Percentiles rank a stretch among this genome's conserved stretches.
Conservation (phyloP, 2,113 vertebrate species). For the Rafetus swinhoei region DNA sequence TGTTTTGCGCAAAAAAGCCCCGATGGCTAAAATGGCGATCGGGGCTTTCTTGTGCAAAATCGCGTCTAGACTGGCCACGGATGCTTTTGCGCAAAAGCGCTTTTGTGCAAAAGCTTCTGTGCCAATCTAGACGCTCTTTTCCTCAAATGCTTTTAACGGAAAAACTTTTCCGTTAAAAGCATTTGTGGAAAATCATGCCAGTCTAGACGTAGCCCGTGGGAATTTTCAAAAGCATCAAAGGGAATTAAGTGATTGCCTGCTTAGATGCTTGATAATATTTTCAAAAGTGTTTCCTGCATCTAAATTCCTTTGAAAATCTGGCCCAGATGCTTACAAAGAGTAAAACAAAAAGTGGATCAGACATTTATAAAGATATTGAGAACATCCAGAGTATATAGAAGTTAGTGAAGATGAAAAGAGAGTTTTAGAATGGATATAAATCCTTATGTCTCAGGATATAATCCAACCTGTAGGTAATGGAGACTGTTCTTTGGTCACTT, state of each 20-base stretch:
- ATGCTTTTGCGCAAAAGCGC: no score
- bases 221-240: not conserved
- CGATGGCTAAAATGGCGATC: no score
- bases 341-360: rapidly evolving
- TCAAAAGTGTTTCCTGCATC: not conserved
- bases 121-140: no score
- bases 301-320: not conserved
- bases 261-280: not conserved
- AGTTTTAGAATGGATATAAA: not conserved
- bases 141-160: no score
- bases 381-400: not conserved
- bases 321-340: not conserved
- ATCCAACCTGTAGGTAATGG: not conserved
- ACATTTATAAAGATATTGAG: rapidly evolving
- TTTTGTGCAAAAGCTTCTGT: no score
- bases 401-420: not conserved
- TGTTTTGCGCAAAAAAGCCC: no score
- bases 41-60: no score
- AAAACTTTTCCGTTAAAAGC: no score
- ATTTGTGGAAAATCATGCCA: no score
- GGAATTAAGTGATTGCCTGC: not conserved
- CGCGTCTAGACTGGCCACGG: no score
- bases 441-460: not conserved
- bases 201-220: no score
- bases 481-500: not conserved